These are phyloP conservation scores for Sinopyrophorus schimmeli DNA, from an alignment of 2,888 invertebrate species.

Conservation along the genomic window DNA sequence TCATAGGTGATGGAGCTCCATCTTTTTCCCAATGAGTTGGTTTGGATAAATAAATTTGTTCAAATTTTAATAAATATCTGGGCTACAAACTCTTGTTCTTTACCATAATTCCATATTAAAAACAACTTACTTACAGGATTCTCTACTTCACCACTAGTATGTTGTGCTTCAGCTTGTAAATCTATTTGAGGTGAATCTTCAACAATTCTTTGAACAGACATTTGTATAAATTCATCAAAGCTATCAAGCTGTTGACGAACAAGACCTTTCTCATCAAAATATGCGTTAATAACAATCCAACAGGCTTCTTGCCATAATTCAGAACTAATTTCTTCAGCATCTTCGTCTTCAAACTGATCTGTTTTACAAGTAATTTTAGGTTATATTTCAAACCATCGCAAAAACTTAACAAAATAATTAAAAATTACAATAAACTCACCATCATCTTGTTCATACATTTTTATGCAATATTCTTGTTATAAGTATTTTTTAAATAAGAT, in stretches of 20 bases:
- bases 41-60: constrained; percentile 98
- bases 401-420: constrained; percentile 9
- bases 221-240: constrained; percentile 99
- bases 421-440: constrained; percentile 39
- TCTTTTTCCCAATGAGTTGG: constrained; percentile 99
- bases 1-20: constrained; percentile 98
- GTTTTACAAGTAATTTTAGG: constrained; percentile 5
- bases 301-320: constrained; percentile 99
- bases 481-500: neutral
- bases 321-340: constrained; percentile 93
- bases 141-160: constrained; percentile 90
- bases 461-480: neutral
- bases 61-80: constrained; percentile 92
- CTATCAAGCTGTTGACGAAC: constrained; percentile 99
- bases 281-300: constrained; percentile 99
- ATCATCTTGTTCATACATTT: constrained; percentile 52
- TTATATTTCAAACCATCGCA: neutral
- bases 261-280: constrained; percentile 99
- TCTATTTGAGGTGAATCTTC: constrained; percentile 99
- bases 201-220: constrained; percentile 99
- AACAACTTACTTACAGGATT: constrained; percentile 68
- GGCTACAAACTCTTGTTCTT: no score
- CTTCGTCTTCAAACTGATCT: constrained; percentile 77
- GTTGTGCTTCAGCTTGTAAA: constrained; percentile 96
- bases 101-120: no score